Evolutionary conservation across 2,888 invertebrate genomes (phyloP), one percentile per base, ranked within the genome.

Genomic region (Thereva unica): DNA sequence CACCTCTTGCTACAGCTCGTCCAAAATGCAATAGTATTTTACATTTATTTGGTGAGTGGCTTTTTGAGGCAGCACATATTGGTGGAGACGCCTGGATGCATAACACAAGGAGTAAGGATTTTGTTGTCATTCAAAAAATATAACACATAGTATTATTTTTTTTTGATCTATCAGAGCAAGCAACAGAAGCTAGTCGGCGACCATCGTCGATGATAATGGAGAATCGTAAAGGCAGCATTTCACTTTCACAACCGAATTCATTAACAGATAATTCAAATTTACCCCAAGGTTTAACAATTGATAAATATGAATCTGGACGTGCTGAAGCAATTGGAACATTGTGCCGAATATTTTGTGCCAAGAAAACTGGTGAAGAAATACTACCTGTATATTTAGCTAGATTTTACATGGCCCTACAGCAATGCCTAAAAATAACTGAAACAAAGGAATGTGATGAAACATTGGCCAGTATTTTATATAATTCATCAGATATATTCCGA

Each of bases 321-420:
- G 97, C 98, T 0, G 95, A 96, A 81, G 97, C 98, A 0, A 85
- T 97, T 74, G 98, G 97, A 34, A 91, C 97, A 3, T 82, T 99
- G 34, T 98, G 98, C 80, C 87, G 97, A 74, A 95, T 98, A 76
- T 91, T 99, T 78, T 97, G 95, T 80, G 91, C 97, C 0, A 96
- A 96, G 82, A 95, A 94, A 81, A 94, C 95, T 1, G 92, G 93
- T 47, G 97, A 79, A 65, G 91, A 92, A 76, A 94, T 99, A 73
- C 83, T 94, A 64, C 93, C 96, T 1, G 92, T 91, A 1, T 98
- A 98, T 83, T 84, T 97, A 74, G 94, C 97, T 7, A 85, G 97
- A 56, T 95, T 97, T 82, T 97, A 96, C 81, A 88, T 95, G 75
- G 93, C 95, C 4, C 82, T 99, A 70, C 91, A 91, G 74, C 92